Conservation (phyloP, 2,113 vertebrate species). For the Elachura formosa region DNA sequence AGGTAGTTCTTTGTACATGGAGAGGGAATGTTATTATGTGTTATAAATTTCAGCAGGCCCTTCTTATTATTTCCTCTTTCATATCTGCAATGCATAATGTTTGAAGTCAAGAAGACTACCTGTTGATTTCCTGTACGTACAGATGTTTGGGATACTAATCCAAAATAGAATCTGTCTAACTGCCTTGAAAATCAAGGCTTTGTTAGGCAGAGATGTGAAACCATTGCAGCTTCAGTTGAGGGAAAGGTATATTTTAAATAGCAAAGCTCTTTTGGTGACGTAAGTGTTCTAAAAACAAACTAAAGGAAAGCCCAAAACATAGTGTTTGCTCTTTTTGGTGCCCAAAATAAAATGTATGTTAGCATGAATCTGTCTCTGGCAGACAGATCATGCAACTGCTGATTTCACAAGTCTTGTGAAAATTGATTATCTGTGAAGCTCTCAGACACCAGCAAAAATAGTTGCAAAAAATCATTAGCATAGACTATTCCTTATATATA, state of each 20-base stretch:
- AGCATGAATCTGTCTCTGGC: background rate
- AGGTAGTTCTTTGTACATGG: background rate
- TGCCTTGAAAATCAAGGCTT: background rate
- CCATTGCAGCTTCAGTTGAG: background rate
- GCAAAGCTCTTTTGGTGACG: background rate
- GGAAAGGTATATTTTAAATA: background rate
- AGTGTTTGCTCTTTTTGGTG: background rate
- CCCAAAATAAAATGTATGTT: background rate
- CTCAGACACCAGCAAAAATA: background rate
- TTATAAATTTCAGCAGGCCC: background rate
- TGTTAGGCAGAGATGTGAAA: background rate
- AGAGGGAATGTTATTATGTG: background rate
- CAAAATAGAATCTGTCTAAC: background rate
- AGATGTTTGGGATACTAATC: background rate
- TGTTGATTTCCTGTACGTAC: background rate
- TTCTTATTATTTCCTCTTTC: background rate
- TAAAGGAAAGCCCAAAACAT: background rate
- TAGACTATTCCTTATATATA: background rate
- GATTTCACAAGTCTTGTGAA: slow-evolving; percentile 15
- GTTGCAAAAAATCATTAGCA: background rate
- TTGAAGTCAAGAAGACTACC: background rate
- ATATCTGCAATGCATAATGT: background rate
- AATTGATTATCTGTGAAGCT: background rate
- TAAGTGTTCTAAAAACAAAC: background rate
- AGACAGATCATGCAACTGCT: background rate